Evolutionary conservation across 37 sponge, comb jelly and placozoan genomes (phyloP).

Genomic region (Chondrilla cf. caribensis): DNA sequence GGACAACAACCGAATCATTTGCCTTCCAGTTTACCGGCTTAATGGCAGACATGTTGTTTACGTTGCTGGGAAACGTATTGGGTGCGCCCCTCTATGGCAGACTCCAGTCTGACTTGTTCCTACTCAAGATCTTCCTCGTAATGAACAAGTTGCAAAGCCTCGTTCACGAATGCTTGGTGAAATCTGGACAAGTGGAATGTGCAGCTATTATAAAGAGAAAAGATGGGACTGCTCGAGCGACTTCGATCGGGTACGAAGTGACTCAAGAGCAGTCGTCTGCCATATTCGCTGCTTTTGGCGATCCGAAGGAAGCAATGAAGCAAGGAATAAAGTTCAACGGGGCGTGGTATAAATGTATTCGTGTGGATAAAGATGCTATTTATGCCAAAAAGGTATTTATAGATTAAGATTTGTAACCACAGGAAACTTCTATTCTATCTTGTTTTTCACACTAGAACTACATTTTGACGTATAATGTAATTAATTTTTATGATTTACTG

Average conservation of each 20-base stretch:
- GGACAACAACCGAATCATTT: background rate
- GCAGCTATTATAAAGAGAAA: slow-evolving; percentile 67
- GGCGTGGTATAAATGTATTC: slow-evolving; percentile 58
- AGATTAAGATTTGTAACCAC: no score
- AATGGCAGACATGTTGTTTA: no score
- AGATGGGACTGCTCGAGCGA: slow-evolving; percentile 66
- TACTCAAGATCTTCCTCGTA: no score
- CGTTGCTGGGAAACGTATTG: no score
- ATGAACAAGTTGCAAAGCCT: slow-evolving; percentile 72
- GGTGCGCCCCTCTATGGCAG: no score
- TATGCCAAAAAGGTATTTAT: slow-evolving; percentile 69
- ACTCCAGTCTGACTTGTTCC: no score
- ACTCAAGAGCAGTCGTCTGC: slow-evolving; percentile 49
- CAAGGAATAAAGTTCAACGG: slow-evolving; percentile 78
- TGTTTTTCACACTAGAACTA: no score
- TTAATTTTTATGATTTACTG: background rate
- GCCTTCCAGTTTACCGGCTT: background rate
- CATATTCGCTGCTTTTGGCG: slow-evolving; percentile 39
- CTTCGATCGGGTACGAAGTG: slow-evolving; percentile 69
- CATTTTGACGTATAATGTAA: background rate
- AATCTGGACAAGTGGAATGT: slow-evolving; percentile 83
- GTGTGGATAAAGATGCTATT: slow-evolving; percentile 79
- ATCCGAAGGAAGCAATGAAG: slow-evolving; percentile 45
- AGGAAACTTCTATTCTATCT: no score
- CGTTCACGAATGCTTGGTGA: slow-evolving; percentile 66